These are phyloP conservation scores for Melinopterus prodromus DNA, from an alignment of 2,888 invertebrate genomes.

Conservation along the genomic window DNA sequence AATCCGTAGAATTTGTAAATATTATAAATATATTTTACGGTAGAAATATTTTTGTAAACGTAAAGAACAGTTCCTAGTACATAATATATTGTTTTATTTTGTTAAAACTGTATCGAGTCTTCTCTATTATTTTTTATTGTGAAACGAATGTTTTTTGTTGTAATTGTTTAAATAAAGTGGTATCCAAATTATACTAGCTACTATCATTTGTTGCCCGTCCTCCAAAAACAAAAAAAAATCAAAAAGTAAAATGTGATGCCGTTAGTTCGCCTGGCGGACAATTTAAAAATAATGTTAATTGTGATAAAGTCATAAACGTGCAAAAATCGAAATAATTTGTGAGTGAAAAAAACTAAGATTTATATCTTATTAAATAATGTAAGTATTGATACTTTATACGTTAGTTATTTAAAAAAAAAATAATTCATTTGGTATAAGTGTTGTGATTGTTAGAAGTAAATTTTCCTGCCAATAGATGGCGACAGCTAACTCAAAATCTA, in stretches of 20 bases:
- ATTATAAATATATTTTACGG: slow-evolving; percentile 36
- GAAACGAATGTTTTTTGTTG: slow-evolving; percentile 35
- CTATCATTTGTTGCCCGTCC: background rate
- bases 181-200: slow-evolving; percentile 31
- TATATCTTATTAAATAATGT: background rate
- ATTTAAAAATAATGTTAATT: too few species aligned
- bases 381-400: background rate
- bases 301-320: too few species aligned
- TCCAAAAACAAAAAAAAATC: background rate
- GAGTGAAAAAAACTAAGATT: background rate
- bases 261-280: too few species aligned
- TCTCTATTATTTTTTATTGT: slow-evolving; percentile 29
- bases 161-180: slow-evolving; percentile 36
- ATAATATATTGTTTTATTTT: slow-evolving; percentile 32
- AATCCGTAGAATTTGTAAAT: slow-evolving; percentile 19
- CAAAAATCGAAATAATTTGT: background rate
- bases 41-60: slow-evolving; percentile 37
- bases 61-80: slow-evolving; percentile 36
- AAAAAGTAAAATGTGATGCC: background rate
- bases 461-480: background rate
- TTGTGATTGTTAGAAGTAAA: too few species aligned
- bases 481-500: background rate
- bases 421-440: background rate
- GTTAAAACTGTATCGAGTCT: slow-evolving; percentile 35
- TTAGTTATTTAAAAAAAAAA: background rate